Evolutionary conservation across 2,888 invertebrate genomes (phyloP).

Genomic region (Patella pellucida): DNA sequence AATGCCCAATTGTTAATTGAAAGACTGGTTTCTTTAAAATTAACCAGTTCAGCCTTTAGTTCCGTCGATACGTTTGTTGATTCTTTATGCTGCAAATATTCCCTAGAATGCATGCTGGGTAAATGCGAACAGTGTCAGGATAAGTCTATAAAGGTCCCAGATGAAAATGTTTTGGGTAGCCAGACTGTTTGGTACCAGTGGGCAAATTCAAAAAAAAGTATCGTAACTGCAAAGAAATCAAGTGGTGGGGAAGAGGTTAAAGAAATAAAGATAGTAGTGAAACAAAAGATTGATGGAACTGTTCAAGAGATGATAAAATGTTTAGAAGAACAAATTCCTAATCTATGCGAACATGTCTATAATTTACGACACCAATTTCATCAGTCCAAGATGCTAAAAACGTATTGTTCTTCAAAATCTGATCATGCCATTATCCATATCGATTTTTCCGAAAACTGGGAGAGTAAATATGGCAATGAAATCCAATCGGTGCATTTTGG

Average conservation of each 20-base stretch:
- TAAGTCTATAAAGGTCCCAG: neutral
- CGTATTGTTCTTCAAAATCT: constrained; percentile 27
- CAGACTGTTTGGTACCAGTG: no score
- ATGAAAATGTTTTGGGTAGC: neutral
- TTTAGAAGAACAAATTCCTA: constrained; percentile 24
- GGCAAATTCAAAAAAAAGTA: no score
- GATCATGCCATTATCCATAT: constrained; percentile 50
- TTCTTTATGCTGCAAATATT: neutral
- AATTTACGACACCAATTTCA: constrained; percentile 36
- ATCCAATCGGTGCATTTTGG: constrained; percentile 64
- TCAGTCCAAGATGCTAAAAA: constrained; percentile 33
- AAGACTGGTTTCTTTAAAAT: constrained; percentile 13
- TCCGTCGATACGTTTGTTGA: neutral
- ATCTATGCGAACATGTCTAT: constrained; percentile 30
- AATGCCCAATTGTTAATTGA: constrained; percentile 30
- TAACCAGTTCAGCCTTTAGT: neutral
- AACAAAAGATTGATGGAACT: constrained; percentile 24
- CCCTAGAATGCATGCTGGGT: no score
- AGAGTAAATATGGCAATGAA: constrained; percentile 60
- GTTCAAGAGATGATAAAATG: neutral
- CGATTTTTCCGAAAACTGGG: constrained; percentile 69
- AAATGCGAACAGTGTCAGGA: no score
- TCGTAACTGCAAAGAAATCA: no score
- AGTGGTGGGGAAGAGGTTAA: no score
- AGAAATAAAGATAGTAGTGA: constrained; percentile 18